phyloP scores from a whole-genome alignment of 2,113 vertebrate genomes.

The Chiloscyllium plagiosum region DNA sequence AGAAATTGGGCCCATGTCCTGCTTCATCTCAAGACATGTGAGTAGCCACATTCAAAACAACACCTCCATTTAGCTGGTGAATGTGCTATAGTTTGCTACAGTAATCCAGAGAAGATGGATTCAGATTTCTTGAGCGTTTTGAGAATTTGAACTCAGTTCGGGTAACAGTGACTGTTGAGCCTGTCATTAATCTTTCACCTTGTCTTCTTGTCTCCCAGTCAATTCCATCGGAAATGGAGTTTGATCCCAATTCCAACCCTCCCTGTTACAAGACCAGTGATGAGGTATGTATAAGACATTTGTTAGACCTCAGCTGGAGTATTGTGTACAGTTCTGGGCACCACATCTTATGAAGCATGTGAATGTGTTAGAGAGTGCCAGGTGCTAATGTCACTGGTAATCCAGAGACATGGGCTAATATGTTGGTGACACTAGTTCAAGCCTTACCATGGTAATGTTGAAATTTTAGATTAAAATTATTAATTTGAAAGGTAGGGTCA shows the following conservation, averaged over 20 bases:
- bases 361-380: too few species aligned
- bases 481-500: too few species aligned
- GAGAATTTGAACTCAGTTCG: not conserved
- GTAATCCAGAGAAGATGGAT: not conserved
- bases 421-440: too few species aligned
- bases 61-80: not conserved
- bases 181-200: not conserved
- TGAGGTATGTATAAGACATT: conserved; percentile 59
- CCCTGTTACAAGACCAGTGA: conserved; percentile 87
- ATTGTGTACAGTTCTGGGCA: too few species aligned
- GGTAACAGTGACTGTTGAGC: not conserved
- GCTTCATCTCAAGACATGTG: conserved; percentile 88
- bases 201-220: conserved; percentile 60
- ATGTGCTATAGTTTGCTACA: not conserved
- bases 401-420: too few species aligned
- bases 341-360: too few species aligned
- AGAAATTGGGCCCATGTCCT: conserved; percentile 92
- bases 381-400: too few species aligned
- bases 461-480: too few species aligned
- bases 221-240: conserved; percentile 89
- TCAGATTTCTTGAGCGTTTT: not conserved
- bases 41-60: conserved; percentile 46
- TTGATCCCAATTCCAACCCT: conserved; percentile 86
- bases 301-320: too few species aligned
- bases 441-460: too few species aligned